phyloP scores from a whole-genome alignment of 2,888 invertebrate genomes.

The Rutpela maculata region DNA sequence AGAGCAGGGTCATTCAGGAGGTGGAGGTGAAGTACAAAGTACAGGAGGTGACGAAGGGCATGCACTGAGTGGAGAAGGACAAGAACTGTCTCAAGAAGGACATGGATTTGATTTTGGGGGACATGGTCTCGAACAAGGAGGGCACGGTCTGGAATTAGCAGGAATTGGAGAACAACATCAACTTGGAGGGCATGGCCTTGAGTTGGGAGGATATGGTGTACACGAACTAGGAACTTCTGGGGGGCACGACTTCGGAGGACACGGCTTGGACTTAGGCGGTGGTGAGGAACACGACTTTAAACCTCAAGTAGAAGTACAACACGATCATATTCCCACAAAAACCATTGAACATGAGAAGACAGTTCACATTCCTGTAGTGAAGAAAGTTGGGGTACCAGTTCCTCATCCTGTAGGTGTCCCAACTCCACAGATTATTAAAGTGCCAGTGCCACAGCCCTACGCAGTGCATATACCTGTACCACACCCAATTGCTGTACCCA shows the following conservation, averaged over 20 bases:
- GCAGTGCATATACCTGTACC: conserved; percentile 83
- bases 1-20: conserved; percentile 25
- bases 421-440: conserved; percentile 82
- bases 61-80: conserved; percentile 14
- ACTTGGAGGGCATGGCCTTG: conserved; percentile 52
- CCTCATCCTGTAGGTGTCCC: conserved; percentile 85
- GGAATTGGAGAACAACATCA: conserved; percentile 24
- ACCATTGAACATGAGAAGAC: conserved; percentile 82
- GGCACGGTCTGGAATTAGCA: conserved; percentile 61
- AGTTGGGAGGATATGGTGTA: conserved; percentile 57
- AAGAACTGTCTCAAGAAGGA: conserved; percentile 32
- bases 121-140: conserved; percentile 52
- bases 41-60: conserved; percentile 1
- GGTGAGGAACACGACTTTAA: conserved; percentile 74
- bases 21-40: conserved; percentile 11
- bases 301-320: conserved; percentile 74
- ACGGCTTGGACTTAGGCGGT: conserved; percentile 53
- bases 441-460: conserved; percentile 85
- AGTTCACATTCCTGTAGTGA: conserved; percentile 82
- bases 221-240: conserved; percentile 5
- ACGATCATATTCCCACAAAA: conserved; percentile 76
- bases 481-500: conserved; percentile 83
- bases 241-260: conserved; percentile 38
- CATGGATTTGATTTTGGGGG: conserved; percentile 42
- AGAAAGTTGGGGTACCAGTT: conserved; percentile 83